Evolutionary conservation across 92 coral and sea anemone genomes (phyloP).

Genomic region (Zoanthus sansibaricus): DNA sequence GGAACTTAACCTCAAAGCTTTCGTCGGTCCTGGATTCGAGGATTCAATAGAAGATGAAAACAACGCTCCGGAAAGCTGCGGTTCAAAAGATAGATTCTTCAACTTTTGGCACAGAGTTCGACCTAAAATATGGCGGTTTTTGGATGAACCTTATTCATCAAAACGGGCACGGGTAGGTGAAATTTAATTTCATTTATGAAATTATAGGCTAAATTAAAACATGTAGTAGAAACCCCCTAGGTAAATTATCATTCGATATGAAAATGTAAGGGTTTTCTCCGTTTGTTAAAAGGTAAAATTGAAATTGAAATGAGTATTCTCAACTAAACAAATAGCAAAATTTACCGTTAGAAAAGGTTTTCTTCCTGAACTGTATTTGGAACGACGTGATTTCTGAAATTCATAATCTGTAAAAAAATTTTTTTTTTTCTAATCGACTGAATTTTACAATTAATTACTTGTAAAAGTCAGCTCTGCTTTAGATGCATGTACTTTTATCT

Average conservation of each 20-base stretch:
- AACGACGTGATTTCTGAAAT: constrained; percentile 14
- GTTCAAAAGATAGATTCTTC: constrained; percentile 55
- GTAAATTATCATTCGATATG: background rate
- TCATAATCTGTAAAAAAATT: background rate
- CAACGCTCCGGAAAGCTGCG: constrained; percentile 53
- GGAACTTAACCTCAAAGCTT: constrained; percentile 83
- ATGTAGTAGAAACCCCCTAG: background rate
- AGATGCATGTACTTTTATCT: background rate
- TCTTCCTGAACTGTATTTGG: background rate
- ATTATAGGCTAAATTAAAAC: background rate
- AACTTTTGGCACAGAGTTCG: constrained; percentile 73
- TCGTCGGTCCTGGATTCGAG: constrained; percentile 91
- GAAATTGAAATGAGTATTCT: background rate
- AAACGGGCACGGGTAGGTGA: constrained; percentile 78
- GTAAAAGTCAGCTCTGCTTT: background rate
- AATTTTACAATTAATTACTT: constrained; percentile 24
- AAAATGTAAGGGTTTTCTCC: background rate
- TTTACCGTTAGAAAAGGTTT: background rate
- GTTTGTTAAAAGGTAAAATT: background rate
- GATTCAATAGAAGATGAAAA: constrained; percentile 59
- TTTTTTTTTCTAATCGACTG: constrained; percentile 27
- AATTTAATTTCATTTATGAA: background rate
- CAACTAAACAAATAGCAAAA: background rate
- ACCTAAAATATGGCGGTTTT: constrained; percentile 78
- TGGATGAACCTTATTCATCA: constrained; percentile 88